A percentile compares a stretch with the other conserved stretches of the same genome.
Evolutionary conservation across 2,113 vertebrate species (phyloP).

Genomic region (Podarcis cretensis): DNA sequence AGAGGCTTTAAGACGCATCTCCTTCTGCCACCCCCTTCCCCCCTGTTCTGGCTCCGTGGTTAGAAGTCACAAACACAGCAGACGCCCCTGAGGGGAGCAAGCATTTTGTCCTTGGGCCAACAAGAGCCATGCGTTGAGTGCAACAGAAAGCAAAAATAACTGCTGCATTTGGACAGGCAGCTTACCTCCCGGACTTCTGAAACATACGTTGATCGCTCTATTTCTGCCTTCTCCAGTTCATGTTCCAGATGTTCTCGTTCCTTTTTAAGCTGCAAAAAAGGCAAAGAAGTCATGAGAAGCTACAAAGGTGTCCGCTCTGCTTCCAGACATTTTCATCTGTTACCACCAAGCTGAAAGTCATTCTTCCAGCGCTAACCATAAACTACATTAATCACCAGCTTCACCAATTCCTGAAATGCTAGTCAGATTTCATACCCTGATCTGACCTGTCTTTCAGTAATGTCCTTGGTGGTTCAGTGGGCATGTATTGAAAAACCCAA

Average conservation of each 20-base stretch:
- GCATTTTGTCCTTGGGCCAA: slow-evolving; percentile 21
- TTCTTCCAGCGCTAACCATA: neutral
- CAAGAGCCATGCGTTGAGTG: neutral
- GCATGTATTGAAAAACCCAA: neutral
- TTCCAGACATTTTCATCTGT: neutral
- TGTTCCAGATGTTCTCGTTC: slow-evolving; percentile 92
- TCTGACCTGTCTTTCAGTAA: neutral
- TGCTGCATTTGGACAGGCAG: slow-evolving; percentile 12
- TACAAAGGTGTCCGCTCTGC: neutral
- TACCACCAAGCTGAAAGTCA: neutral
- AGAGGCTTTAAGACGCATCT: slow-evolving; percentile 79
- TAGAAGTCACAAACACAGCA: slow-evolving; percentile 59
- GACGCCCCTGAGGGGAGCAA: slow-evolving; percentile 55
- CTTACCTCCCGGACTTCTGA: slow-evolving; percentile 95
- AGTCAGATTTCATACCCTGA: neutral
- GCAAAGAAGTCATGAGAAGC: slow-evolving; percentile 41
- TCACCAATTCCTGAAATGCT: neutral
- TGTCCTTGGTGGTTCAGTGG: neutral
- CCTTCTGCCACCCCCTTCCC: slow-evolving; percentile 61
- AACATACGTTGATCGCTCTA: slow-evolving; percentile 92
- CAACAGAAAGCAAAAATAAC: slow-evolving; percentile 33
- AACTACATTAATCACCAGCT: neutral
- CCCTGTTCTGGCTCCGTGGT: slow-evolving; percentile 59
- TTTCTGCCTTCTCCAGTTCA: slow-evolving; percentile 93
- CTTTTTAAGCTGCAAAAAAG: slow-evolving; percentile 82